phyloP scores from a whole-genome alignment of 1,140 invertebrate genomes.

The Asbolus verrucosus region DNA sequence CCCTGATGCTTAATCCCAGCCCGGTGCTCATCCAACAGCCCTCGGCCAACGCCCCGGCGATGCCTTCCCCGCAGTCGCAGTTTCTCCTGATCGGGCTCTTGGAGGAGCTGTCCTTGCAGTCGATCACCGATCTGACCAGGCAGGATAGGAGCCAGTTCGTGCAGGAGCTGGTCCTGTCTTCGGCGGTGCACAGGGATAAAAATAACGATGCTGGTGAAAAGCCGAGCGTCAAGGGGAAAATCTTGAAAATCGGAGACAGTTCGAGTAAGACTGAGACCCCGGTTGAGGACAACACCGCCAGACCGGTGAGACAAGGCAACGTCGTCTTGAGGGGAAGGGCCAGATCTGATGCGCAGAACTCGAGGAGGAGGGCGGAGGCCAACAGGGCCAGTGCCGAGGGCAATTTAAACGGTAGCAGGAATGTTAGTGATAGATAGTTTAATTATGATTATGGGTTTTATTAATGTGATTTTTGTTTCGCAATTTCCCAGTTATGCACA shows the following conservation, averaged over 20 bases:
- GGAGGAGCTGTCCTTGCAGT: constrained; percentile 60
- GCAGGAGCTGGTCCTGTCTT: constrained; percentile 60
- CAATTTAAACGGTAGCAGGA: constrained; percentile 20
- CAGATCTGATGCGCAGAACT: constrained; percentile 59
- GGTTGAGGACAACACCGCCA: constrained; percentile 41
- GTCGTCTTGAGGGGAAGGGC: constrained; percentile 57
- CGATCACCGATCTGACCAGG: constrained; percentile 53
- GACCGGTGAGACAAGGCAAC: constrained; percentile 43
- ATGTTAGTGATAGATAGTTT: constrained; percentile 31
- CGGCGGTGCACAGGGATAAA: constrained; percentile 37
- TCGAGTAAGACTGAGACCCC: constrained; percentile 19
- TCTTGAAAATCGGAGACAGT: constrained; percentile 31
- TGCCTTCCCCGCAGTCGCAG: constrained; percentile 58
- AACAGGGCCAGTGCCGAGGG: constrained; percentile 43
- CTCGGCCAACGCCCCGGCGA: constrained; percentile 55
- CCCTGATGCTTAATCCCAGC: constrained; percentile 60
- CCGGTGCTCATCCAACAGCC: constrained; percentile 57
- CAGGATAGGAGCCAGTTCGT: constrained; percentile 61
- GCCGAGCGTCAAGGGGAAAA: constrained; percentile 15
- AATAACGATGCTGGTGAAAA: constrained; percentile 41
- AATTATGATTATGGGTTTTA: background rate
- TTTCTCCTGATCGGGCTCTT: constrained; percentile 61
- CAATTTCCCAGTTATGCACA: background rate
- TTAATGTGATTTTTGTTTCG: background rate
- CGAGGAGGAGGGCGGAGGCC: constrained; percentile 59